Evolutionary conservation across 1,140 invertebrate species (phyloP), one percentile per base, ranked within the genome.

Genomic region (Trichonephila clavipes): DNA sequence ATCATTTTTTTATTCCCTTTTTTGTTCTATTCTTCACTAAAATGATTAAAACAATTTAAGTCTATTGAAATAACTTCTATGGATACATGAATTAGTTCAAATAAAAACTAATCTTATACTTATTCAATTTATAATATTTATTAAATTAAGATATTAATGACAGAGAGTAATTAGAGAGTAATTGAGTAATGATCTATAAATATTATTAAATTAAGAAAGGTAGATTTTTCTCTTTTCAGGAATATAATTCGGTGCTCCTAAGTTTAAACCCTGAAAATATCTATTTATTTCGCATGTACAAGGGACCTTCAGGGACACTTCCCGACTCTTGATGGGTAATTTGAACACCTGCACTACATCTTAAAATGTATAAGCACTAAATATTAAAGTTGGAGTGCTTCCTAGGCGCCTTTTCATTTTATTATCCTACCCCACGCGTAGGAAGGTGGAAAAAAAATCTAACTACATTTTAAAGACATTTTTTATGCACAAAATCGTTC

Each of bases 401-500:
- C 51, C 44, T 16, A 14, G 40, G 58, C 58, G 51, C 40, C 44
- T 58, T 51, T 44, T 64, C 61, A 14, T 64, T 88, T 88, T 44
- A 88, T 88, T 88, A 58, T 66, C n/a, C 62, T 19, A 40, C 86
- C 40, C 59, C 62, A 58, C 34, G 28, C 28, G 14, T 28, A 5
- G 5, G 5, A 12, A 51, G 51, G 5, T 8, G 24, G 51, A 58
- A 72, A 82, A 90, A 90, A 90, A 90, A 21, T 24, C n/a, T 62
- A 90, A 90, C 72, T 85, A 59, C 77, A 44, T 34, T 92, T 92
- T 92, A 92, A 92, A 92, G 82, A 62, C 81, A 64, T 61, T 85
- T 92, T 92, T 92, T 85, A 85, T 85, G 81, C 90, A 85, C 51
- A 58, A 92, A 92, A 92, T n/a, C 90, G 28, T 85, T 92, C 90